Conservation (phyloP, 2,113 vertebrate genomes). For the Pithys albifrons region DNA sequence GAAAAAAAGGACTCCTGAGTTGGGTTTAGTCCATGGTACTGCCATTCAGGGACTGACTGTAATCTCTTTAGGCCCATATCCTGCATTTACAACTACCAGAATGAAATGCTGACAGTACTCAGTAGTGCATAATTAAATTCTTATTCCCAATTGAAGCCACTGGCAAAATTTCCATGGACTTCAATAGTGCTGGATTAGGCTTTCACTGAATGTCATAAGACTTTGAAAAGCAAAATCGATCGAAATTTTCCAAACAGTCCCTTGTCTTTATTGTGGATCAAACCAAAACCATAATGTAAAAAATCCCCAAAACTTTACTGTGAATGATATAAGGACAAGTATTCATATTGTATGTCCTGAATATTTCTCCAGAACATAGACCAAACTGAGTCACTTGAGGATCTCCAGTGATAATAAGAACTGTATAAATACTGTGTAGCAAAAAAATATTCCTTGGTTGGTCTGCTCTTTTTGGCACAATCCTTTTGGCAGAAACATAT, state of each 20-base stretch:
- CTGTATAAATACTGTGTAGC: not conserved
- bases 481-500: not conserved
- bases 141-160: not conserved
- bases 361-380: not conserved
- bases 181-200: not conserved
- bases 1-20: not conserved
- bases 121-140: not conserved
- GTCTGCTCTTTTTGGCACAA: slow-evolving; percentile 9
- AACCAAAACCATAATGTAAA: not conserved
- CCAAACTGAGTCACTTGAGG: not conserved
- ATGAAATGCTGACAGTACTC: not conserved
- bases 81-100: not conserved
- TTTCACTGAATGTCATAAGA: not conserved
- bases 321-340: not conserved
- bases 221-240: not conserved
- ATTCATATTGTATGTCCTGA: not conserved
- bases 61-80: not conserved
- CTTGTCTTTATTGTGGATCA: not conserved
- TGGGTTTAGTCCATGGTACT: not conserved
- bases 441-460: not conserved
- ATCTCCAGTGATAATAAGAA: not conserved
- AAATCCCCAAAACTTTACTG: rapidly evolving
- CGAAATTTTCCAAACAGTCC: not conserved
- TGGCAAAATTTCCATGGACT: slow-evolving; percentile 15
- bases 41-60: not conserved